These are phyloP conservation scores for Mimas tiliae DNA, from an alignment of 2,888 invertebrate genomes.

Conservation along the genomic window DNA sequence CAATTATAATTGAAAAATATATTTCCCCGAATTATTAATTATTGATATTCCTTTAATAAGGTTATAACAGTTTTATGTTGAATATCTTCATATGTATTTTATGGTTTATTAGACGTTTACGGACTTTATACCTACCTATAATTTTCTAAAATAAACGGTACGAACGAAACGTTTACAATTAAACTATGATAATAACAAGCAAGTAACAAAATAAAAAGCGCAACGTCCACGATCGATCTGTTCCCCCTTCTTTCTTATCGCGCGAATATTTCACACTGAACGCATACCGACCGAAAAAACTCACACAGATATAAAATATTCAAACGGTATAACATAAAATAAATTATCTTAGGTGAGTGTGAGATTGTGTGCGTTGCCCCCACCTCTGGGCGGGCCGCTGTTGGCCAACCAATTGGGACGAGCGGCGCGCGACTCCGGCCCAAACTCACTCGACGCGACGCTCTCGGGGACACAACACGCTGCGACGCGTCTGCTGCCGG, in stretches of 20 bases:
- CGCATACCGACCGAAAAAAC: constrained; percentile 83
- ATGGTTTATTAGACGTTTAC: not conserved
- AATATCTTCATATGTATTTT: no score
- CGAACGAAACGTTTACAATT: constrained; percentile 49
- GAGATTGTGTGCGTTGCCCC: constrained; percentile 78
- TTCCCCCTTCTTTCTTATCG: constrained; percentile 84
- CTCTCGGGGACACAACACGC: constrained; percentile 53
- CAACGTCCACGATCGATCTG: constrained; percentile 82
- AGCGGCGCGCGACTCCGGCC: constrained; percentile 82
- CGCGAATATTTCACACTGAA: constrained; percentile 85
- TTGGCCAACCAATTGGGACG: constrained; percentile 81
- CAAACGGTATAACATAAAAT: constrained; percentile 85
- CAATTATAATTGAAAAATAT: no score
- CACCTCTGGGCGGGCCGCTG: constrained; percentile 78
- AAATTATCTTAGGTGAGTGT: constrained; percentile 83
- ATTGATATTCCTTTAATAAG: no score
- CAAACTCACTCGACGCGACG: constrained; percentile 70
- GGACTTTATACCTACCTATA: not conserved
- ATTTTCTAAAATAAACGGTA: not conserved
- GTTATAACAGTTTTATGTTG: no score
- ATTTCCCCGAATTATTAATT: no score
- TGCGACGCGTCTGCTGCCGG: constrained; percentile 33
- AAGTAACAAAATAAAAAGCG: constrained; percentile 78
- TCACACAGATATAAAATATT: constrained; percentile 85
- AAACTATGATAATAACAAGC: constrained; percentile 67